phyloP scores from a whole-genome alignment of 2,113 vertebrate genomes.

The Psephotus haematonotus region DNA sequence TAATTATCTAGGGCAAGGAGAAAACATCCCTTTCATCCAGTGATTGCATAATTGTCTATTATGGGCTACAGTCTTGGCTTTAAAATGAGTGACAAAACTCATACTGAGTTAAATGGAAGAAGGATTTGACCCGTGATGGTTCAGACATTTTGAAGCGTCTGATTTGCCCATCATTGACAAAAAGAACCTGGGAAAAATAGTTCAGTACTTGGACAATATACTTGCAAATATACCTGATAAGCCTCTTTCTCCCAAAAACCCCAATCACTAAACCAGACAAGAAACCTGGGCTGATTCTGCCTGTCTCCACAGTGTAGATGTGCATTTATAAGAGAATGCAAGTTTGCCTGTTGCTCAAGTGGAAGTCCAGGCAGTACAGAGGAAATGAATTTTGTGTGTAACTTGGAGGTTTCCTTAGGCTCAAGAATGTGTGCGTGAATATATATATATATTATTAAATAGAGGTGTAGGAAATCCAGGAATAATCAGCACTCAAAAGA shows the following conservation, averaged over 20 bases:
- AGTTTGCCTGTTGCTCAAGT: neutral
- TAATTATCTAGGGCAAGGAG: slow-evolving; percentile 56
- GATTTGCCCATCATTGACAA: neutral
- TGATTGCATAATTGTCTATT: slow-evolving; percentile 19
- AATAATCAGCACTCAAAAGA: slow-evolving; percentile 22
- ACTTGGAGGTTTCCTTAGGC: neutral
- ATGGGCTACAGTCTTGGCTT: slow-evolving; percentile 8
- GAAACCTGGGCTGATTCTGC: neutral
- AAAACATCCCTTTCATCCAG: slow-evolving; percentile 50
- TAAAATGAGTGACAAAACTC: slow-evolving; percentile 50
- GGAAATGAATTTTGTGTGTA: slow-evolving; percentile 12
- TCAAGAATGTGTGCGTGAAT: neutral
- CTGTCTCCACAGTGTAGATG: neutral
- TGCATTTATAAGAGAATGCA: neutral
- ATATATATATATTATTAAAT: neutral
- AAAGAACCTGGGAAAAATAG: neutral
- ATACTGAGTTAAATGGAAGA: neutral
- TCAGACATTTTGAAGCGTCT: neutral
- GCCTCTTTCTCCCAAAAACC: neutral
- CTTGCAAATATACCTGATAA: neutral
- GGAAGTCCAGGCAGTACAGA: neutral
- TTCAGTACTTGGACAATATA: neutral
- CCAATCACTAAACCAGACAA: neutral
- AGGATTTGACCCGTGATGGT: slow-evolving; percentile 3
- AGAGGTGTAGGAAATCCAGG: slow-evolving; percentile 44